Evolutionary conservation across 2,797 vertebrate genomes (phyloP), one percentile per base, ranked within the genome.

Genomic region (Rhinatrema bivittatum): DNA sequence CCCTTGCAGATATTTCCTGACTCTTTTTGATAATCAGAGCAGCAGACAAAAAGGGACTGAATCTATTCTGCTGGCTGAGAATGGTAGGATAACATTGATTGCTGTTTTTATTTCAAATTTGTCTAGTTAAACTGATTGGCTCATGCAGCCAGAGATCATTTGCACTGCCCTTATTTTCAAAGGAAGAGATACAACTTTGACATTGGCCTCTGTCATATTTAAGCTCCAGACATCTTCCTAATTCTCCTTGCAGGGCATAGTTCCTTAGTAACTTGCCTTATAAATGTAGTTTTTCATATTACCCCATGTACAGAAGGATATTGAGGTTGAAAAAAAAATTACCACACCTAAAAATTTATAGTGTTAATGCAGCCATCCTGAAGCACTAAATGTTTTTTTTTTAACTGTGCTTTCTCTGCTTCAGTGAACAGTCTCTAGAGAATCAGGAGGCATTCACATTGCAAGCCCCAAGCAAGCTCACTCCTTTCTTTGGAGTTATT

Each of bases 331-430:
- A 17, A 32, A 10, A 23, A 32, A 27, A 32, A n/a, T n/a, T n/a
- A 29, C 50, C 47, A 32, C 27, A 37, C 47, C 51, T 52, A 36
- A 6, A 36, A 57, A 54, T 62, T 62, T 56, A 51, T 59, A 16
- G 26, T 56, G 65, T 63, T 58, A 53, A 60, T 60, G 40, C 58
- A 38, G 65, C 50, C 50, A 42, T 56, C 56, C 67, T 70, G 67
- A 57, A 53, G 48, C 53, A 49, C 59, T 74, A 76, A 71, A 73
- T 67, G 68, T 61, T 66, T 39, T 61, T 66, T 39, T 70, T 78
- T 76, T 75, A 72, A 66, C 53, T 60, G 68, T 48, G 59, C 75
- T 78, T 78, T 60, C 32, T 80, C 50, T 71, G 78, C 78, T 64
- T 71, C 64, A 62, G 3, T 76, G 68, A 78, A 30, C 66, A 46